Base-by-base conservation (phyloP, 2,797 vertebrate genomes). In the Poecilia picta region DNA sequence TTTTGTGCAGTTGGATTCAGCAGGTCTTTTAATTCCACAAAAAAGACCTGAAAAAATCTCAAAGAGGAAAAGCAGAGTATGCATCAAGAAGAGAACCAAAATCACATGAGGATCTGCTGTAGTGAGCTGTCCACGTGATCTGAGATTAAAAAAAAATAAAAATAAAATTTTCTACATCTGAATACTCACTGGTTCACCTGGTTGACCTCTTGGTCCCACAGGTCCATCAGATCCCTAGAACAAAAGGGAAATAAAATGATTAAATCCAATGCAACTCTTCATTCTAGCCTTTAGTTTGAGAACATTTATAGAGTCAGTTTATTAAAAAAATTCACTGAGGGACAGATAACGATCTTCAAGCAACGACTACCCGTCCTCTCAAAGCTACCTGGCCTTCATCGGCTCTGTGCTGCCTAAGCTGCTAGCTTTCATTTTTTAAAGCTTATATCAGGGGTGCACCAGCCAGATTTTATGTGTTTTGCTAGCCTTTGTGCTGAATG, bases 151-250 rank as follows among this genome's bases (percentile, higher is more conserved):
- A 72, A 36, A 0, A 71, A 74, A 20, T 8, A 11, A 11, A 25
- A 53, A 3, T 4, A 53, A 55, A 11, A 2, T 15, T 41, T 45
- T 79, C 31, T 11, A 49, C 78, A 75, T 68, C 25, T 8, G 39
- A 51, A 83, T 83, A 97, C 98, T 97, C 88, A 99, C 98, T 20
- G 97, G 94, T 95, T 99, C 97, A 18, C 98, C 98, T 2, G 97
- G 94, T 87, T 97, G 97, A 74, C 98, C 98, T 78, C 94, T 94
- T n/a, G 97, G 96, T 72, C 98, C 98, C 0, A 94, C 88, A 47
- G 95, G 96, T 83, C 98, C 98, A 13, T 96, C 93, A 5, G 96
- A 87, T 78, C 98, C 98, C 98, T 99, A 75, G 72, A 89, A 85
- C 33, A 83, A 77, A 78, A 77, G 76, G 76, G 20, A 43, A 80